Evolutionary conservation across 2,888 invertebrate species (phyloP).

Genomic region (Tipula vernalis): DNA sequence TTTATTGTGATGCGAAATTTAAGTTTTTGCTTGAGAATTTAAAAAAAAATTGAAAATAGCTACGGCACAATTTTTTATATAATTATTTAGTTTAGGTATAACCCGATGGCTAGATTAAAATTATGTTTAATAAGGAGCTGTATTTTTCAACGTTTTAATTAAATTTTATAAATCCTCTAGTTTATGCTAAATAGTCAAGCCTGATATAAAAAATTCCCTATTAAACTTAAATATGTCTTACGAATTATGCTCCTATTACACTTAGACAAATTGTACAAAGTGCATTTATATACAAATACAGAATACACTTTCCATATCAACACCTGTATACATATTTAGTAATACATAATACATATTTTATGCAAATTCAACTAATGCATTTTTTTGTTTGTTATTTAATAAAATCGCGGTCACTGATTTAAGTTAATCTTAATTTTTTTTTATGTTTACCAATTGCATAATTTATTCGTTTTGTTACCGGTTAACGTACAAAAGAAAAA

Average conservation of each 20-base stretch:
- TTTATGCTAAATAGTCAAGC: too few species aligned
- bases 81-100: too few species aligned
- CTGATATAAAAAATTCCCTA: too few species aligned
- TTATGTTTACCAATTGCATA: not conserved
- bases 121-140: too few species aligned
- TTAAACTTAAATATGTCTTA: not conserved
- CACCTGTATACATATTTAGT: not conserved
- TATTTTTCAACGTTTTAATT: too few species aligned
- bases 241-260: not conserved
- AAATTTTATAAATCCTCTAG: too few species aligned
- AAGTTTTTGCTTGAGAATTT: too few species aligned
- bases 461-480: not conserved
- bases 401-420: not conserved
- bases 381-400: not conserved
- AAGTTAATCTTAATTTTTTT: not conserved
- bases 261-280: not conserved
- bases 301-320: too few species aligned
- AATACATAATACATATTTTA: not conserved
- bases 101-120: too few species aligned
- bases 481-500: not conserved
- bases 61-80: too few species aligned
- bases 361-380: not conserved
- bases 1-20: too few species aligned
- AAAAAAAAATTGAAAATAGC: too few species aligned
- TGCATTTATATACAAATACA: not conserved